Evolutionary conservation across 2,888 invertebrate species (phyloP).

Genomic region (Argyresthia albistria): DNA sequence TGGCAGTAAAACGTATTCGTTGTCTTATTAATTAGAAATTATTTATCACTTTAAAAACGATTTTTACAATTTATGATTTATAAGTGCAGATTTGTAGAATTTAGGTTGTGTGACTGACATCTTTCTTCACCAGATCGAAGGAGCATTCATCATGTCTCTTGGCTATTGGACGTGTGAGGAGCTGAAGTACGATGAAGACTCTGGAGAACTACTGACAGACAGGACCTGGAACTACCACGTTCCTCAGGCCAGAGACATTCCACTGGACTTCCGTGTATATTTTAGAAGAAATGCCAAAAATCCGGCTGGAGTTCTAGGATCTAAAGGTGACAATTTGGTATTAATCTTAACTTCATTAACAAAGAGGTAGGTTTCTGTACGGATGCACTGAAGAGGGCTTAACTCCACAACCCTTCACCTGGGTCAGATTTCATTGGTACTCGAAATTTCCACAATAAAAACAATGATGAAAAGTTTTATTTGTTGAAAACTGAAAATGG

Average conservation of each 20-base stretch:
- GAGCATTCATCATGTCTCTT: slow-evolving; percentile 70
- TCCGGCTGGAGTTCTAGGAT: slow-evolving; percentile 63
- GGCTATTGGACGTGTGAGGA: slow-evolving; percentile 76
- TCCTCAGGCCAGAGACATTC: slow-evolving; percentile 73
- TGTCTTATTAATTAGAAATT: neutral
- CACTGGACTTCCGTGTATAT: slow-evolving; percentile 67
- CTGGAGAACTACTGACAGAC: slow-evolving; percentile 69
- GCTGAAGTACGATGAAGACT: slow-evolving; percentile 56
- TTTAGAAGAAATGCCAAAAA: slow-evolving; percentile 65
- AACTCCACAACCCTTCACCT: neutral
- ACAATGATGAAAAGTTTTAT: neutral
- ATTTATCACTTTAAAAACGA: too few relatives aligned
- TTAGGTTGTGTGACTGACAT: neutral
- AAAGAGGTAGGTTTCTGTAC: neutral
- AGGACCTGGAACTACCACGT: slow-evolving; percentile 76
- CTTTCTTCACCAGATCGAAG: slow-evolving; percentile 41
- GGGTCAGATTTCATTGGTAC: neutral
- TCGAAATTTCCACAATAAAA: too few relatives aligned
- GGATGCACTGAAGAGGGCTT: neutral
- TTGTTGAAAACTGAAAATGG: too few relatives aligned
- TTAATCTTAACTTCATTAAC: neutral
- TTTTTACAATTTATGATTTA: neutral
- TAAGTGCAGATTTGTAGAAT: too few relatives aligned
- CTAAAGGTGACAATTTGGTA: slow-evolving; percentile 50
- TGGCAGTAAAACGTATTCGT: too few relatives aligned